Percentiles rank a stretch among this genome's conserved stretches.
Evolutionary conservation across 2,113 vertebrate species (phyloP).

Genomic region (Misgurnus anguillicaudatus): DNA sequence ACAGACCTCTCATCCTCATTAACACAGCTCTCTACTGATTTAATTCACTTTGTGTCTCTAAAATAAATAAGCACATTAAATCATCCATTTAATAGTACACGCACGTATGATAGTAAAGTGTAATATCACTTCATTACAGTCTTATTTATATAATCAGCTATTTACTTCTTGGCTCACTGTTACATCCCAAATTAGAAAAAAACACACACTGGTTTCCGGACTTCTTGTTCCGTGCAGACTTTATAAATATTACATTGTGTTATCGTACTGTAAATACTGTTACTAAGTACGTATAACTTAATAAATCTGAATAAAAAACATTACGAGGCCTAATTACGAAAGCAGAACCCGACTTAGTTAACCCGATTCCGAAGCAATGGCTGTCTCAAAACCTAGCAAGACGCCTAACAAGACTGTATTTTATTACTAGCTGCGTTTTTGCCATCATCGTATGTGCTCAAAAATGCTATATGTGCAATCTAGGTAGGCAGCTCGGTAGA

Average conservation of each 20-base stretch:
- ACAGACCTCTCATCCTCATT: slow-evolving; percentile 25
- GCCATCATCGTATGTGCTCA: neutral
- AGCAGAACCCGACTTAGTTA: neutral
- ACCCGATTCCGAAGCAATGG: no score
- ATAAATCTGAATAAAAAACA: no score
- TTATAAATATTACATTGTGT: slow-evolving; percentile 18
- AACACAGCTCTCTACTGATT: neutral
- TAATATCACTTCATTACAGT: neutral
- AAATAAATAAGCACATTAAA: neutral
- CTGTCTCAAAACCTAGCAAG: neutral
- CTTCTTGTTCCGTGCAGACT: neutral
- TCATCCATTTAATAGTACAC: no score
- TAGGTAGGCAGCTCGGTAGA: neutral
- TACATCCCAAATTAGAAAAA: neutral
- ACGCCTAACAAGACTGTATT: neutral
- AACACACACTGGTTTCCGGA: neutral
- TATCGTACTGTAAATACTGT: neutral
- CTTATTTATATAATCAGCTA: neutral
- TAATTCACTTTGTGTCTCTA: neutral
- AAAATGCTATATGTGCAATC: neutral
- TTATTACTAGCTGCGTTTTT: neutral
- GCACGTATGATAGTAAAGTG: neutral
- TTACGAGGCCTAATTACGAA: neutral
- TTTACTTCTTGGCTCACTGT: neutral
- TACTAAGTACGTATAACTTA: neutral